Base-by-base conservation (phyloP, 1,140 invertebrate genomes). In the Drosophila sulfurigaster region DNA sequence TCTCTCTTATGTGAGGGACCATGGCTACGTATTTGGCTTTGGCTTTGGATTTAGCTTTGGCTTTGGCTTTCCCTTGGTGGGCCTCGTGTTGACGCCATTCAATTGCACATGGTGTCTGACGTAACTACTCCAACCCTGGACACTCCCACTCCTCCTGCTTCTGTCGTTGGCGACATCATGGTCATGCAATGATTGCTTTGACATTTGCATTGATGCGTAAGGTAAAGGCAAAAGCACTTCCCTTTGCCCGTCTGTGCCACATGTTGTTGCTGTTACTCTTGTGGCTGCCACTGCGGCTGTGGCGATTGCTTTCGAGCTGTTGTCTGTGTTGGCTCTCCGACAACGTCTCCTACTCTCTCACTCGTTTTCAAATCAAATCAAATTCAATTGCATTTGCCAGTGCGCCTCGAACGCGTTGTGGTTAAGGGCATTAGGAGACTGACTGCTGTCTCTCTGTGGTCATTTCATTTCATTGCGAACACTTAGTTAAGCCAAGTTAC, bases 181-280 rank as follows among this genome's bases (percentile, higher is more conserved):
- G 60, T 59, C 75, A 75, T 69, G 65, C 71, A 60, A 65, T 78
- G 68, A 83, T 85, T 83, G 81, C 73, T 74, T 85, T 85, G 81
- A 85, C 78, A 78, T 81, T 71, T 85, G 65, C 73, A 73, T 85
- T 70, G 72, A 70, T 57, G 72, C 72, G 43, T 57, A 35, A 52
- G 32, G 25, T 58, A 32, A 58, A 52, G 20, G 63, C 54, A 35
- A 25, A 28, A 52, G 62, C 15, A 51, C 35, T 45, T 58, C 38
- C 20, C 35, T 16, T 20, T 20, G 6, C 15, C 51, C 20, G 43
- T 5, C 13, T 25, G 20, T 4, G 25, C 38, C 35, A 7, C 10
- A 7, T 35, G 64, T 20, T 20, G 63, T 8, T 58, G 45, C 41
- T 30, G 60, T 43, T 58, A 35, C 41, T 30, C 43, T 43, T 38